Percentiles rank a stretch among this genome's conserved stretches.
Evolutionary conservation across 2,797 vertebrate species (phyloP).

Genomic region (Syndactyla subalaris): DNA sequence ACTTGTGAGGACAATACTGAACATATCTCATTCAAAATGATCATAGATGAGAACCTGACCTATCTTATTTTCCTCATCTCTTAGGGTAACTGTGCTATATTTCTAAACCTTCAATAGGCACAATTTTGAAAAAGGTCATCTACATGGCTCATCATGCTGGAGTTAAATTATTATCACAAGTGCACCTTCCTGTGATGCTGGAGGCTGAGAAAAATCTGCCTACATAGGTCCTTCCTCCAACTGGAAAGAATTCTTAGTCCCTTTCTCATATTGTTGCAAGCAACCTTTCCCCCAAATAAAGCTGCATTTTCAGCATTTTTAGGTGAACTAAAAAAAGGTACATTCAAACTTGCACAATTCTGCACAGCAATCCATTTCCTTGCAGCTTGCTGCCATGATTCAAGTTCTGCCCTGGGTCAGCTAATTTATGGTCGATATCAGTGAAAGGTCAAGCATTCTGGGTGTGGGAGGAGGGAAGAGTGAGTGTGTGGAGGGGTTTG

Average conservation of each 20-base stretch:
- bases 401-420: neutral
- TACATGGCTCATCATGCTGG: neutral
- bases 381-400: neutral
- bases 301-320: neutral
- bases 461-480: constrained; percentile 45
- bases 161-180: neutral
- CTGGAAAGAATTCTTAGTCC: neutral
- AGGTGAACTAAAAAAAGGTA: neutral
- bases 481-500: neutral
- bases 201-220: neutral
- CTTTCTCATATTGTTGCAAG: neutral
- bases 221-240: neutral
- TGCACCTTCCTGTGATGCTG: neutral
- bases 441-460: constrained; percentile 49
- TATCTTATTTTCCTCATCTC: neutral
- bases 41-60: neutral
- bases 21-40: neutral
- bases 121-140: neutral
- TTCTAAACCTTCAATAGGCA: neutral
- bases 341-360: neutral
- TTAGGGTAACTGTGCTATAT: neutral
- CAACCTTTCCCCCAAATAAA: neutral
- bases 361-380: neutral
- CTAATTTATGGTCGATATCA: constrained; percentile 32
- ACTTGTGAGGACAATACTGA: neutral